Conservation (phyloP, 1,140 invertebrate species). For the Drosophila saltans region DNA sequence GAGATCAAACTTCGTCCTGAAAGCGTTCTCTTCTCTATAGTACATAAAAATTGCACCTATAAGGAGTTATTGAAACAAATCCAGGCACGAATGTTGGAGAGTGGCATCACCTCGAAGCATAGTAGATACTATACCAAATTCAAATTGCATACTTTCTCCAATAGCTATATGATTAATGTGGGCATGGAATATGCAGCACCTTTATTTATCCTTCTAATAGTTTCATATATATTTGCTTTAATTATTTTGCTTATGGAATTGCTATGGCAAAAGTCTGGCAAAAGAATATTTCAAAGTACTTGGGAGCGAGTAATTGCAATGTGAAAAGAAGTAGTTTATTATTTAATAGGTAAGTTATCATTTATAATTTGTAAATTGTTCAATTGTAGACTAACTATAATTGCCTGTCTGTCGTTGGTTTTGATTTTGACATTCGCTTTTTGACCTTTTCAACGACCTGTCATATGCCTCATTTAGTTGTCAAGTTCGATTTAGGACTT, state of each 20-base stretch:
- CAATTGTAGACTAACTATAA: background rate
- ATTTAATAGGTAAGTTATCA: background rate
- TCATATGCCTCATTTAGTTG: conserved; percentile 33
- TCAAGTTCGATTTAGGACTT: conserved; percentile 31
- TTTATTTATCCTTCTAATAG: conserved; percentile 57
- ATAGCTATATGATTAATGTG: conserved; percentile 72
- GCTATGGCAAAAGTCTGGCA: conserved; percentile 36
- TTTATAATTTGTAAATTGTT: background rate
- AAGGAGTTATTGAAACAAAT: conserved; percentile 59
- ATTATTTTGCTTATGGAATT: conserved; percentile 56
- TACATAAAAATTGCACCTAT: conserved; percentile 68
- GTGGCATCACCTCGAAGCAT: conserved; percentile 63
- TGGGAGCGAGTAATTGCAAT: background rate
- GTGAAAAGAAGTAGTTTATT: background rate
- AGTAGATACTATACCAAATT: conserved; percentile 57
- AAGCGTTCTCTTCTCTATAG: conserved; percentile 40
- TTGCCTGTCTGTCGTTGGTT: background rate
- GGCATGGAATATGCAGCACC: conserved; percentile 80
- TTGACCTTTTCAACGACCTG: background rate
- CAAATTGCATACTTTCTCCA: conserved; percentile 66
- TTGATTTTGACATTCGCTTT: background rate
- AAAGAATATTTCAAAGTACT: background rate
- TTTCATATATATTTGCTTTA: conserved; percentile 53
- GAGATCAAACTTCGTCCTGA: conserved; percentile 69
- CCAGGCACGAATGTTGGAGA: conserved; percentile 62